Conservation (phyloP, 2,113 vertebrate genomes). For the Centropristis striata region DNA sequence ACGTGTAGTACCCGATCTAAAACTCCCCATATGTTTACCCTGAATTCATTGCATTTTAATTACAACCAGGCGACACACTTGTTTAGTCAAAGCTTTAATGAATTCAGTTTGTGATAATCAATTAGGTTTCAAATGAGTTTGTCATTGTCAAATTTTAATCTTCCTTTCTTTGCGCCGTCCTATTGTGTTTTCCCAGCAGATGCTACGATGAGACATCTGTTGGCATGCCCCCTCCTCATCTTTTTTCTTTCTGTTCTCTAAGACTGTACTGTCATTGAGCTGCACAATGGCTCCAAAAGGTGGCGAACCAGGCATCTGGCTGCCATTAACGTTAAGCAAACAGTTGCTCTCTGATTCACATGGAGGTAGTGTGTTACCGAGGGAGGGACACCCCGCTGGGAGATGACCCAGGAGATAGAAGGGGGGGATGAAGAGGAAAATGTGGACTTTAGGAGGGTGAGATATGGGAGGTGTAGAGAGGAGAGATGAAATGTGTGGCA, state of each 20-base stretch:
- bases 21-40: conserved; percentile 39
- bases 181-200: conserved; percentile 63
- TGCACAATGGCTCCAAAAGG: conserved; percentile 61
- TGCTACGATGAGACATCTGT: conserved; percentile 69
- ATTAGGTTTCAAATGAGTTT: conserved; percentile 65
- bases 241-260: conserved; percentile 23
- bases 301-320: conserved; percentile 65
- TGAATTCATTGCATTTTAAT: conserved; percentile 55
- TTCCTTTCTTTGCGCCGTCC: conserved; percentile 46
- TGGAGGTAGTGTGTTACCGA: conserved; percentile 25
- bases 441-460: background rate
- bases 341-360: conserved; percentile 60
- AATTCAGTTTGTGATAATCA: conserved; percentile 66
- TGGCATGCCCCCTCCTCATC: conserved; percentile 34
- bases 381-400: conserved; percentile 38
- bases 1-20: conserved; percentile 18
- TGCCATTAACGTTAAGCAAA: conserved; percentile 71
- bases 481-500: conserved; percentile 5
- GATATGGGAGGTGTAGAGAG: background rate
- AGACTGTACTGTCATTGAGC: conserved; percentile 55
- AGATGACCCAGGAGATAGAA: conserved; percentile 54
- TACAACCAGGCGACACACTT: conserved; percentile 12
- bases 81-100: conserved; percentile 44
- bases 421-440: conserved; percentile 24
- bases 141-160: conserved; percentile 63